Percentiles rank a stretch among this genome's conserved stretches.
These are phyloP conservation scores for Hyperoplus lanceolatus DNA, from an alignment of 2,797 vertebrate species.

Conservation along the genomic window DNA sequence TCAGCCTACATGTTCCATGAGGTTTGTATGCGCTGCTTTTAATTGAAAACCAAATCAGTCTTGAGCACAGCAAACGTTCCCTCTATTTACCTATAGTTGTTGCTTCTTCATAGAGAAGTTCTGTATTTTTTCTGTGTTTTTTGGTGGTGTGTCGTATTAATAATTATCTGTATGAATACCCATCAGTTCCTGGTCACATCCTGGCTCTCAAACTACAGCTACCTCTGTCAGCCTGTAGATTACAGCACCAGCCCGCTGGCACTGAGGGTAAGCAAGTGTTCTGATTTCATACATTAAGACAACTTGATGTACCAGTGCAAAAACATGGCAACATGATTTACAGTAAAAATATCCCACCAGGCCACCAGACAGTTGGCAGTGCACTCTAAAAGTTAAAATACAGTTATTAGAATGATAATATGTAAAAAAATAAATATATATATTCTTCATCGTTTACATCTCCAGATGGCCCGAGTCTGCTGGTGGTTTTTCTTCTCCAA, in stretches of 20 bases:
- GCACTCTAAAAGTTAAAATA: neutral
- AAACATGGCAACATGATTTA: neutral
- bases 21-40: constrained; percentile 68
- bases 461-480: constrained; percentile 90
- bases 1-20: constrained; percentile 85
- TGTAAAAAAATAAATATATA: neutral
- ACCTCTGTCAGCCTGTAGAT: constrained; percentile 86
- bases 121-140: neutral
- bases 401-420: neutral
- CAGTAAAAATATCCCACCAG: neutral
- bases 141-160: neutral
- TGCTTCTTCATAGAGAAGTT: neutral
- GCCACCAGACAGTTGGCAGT: neutral
- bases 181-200: constrained; percentile 85
- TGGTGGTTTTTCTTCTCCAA: constrained; percentile 91
- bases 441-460: neutral
- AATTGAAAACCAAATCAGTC: neutral
- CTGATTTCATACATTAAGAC: neutral
- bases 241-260: constrained; percentile 81
- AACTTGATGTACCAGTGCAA: neutral
- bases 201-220: constrained; percentile 83
- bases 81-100: neutral
- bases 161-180: constrained; percentile 25
- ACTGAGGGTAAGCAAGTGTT: constrained; percentile 76
- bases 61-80: neutral